Evolutionary conservation across 2,797 vertebrate genomes (phyloP), one percentile per base, ranked within the genome.

Genomic region (Tokudaia muenninki): DNA sequence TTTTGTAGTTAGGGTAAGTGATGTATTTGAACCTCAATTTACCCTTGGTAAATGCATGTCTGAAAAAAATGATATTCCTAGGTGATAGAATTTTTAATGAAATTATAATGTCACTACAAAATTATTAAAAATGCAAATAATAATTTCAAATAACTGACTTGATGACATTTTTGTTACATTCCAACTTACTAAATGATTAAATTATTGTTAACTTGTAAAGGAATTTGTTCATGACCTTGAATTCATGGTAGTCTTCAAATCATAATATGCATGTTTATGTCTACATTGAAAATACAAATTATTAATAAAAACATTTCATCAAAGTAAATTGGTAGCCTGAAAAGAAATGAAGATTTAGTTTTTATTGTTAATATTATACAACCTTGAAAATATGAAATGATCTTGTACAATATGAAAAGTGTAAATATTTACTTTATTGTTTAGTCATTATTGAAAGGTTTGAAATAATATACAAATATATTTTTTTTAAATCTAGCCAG

Each of bases 401-500:
- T 70, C 17, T n/a, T 70, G 67, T n/a, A n/a, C 34, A 70, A n/a
- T 47, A 50, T 65, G 14, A 50, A 86, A 83, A 83, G 19, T 63
- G 9, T 41, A 41, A 82, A 26, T 41, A 63, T 63, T 63, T 21
- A 44, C 31, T 63, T 26, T 10, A 65, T 84, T 63, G 2, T 17
- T 84, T 84, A 84, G 26, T 41, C 14, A 26, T 29, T 41, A 29
- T 29, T 61, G 26, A 19, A 82, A 41, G 37, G 12, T 52, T 52
- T 52, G 13, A 13, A 52, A 52, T 52, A 11, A 52, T 52, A 52
- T 52, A 52, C 52, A 52, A 52, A 52, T 13, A 12, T 52, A 52
- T 52, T 52, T 12, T 13, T 13, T 52, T 12, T 12, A 92, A 97
- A 96, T 7, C 19, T 94, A 92, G 52, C n/a, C 61, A 94, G 6